A percentile compares a stretch with the other conserved stretches of the same genome.
Evolutionary conservation across 2,797 vertebrate genomes (phyloP).

Genomic region (Gadopsis bispinosus): DNA sequence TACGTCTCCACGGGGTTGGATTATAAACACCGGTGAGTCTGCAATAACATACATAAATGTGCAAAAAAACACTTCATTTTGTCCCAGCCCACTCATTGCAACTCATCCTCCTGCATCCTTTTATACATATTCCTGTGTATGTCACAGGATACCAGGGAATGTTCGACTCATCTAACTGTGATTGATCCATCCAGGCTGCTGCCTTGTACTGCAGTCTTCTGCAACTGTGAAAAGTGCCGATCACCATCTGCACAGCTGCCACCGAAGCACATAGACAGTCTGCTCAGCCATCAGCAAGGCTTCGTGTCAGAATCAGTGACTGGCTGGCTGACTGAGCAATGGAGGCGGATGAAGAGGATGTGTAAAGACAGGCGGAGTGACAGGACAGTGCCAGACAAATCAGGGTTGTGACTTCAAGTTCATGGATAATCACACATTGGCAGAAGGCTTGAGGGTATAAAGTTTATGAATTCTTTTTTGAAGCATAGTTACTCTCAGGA

Average conservation of each 20-base stretch:
- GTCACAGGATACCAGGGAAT: conserved; percentile 25
- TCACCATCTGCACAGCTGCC: conserved; percentile 64
- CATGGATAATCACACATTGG: conserved; percentile 1
- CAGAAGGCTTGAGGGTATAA: not conserved
- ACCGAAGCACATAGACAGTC: conserved; percentile 41
- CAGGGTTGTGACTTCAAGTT: conserved; percentile 21
- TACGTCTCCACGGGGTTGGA: conserved; percentile 11
- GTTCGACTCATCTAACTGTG: conserved; percentile 48
- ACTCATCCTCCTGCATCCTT: not conserved
- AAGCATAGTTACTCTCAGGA: not conserved
- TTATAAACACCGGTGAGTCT: conserved; percentile 12
- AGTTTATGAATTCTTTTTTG: not conserved
- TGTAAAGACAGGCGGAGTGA: conserved; percentile 48
- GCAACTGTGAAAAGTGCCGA: conserved; percentile 43
- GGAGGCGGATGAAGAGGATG: conserved; percentile 41
- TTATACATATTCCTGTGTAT: not conserved
- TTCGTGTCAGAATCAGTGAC: conserved; percentile 40
- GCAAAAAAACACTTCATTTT: not conserved
- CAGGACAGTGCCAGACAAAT: conserved; percentile 33
- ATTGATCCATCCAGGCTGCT: conserved; percentile 60
- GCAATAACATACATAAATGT: conserved; percentile 9
- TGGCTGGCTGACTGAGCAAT: conserved; percentile 50
- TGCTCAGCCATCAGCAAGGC: conserved; percentile 46
- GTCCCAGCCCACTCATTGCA: conserved; percentile 6
- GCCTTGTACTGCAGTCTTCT: conserved; percentile 49